A percentile compares a stretch with the other conserved stretches of the same genome.
Evolutionary conservation across 1,140 invertebrate species (phyloP).

Genomic region (Drosophila ercepeae): DNA sequence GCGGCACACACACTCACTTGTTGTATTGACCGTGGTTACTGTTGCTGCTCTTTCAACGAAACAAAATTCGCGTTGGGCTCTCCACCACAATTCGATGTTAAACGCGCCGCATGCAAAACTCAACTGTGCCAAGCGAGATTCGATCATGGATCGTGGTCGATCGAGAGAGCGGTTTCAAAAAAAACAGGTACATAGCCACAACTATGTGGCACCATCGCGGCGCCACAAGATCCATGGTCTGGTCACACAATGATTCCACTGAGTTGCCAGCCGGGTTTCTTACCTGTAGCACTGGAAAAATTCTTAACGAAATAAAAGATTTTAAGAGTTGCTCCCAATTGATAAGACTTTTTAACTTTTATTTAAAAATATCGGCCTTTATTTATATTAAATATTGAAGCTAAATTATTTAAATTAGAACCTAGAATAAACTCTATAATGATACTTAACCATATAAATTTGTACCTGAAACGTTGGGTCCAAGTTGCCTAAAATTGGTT

Average conservation of each 20-base stretch:
- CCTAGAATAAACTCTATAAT: constrained; percentile 46
- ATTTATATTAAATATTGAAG: constrained; percentile 37
- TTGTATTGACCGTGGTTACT: constrained; percentile 17
- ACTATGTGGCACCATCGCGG: constrained; percentile 11
- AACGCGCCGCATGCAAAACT: constrained; percentile 61
- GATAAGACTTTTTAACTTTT: neutral
- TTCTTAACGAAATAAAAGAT: too few relatives aligned
- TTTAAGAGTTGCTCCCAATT: neutral
- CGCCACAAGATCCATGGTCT: constrained; percentile 2
- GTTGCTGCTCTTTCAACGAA: constrained; percentile 5
- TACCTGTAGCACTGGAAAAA: constrained; percentile 1
- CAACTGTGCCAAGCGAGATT: constrained; percentile 40
- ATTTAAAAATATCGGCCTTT: constrained; percentile 40
- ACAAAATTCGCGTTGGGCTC: constrained; percentile 33
- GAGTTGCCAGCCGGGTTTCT: constrained; percentile 1
- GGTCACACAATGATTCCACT: constrained; percentile 1
- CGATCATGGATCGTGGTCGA: neutral
- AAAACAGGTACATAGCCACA: constrained; percentile 21
- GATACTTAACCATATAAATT: constrained; percentile 54
- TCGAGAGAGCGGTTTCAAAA: constrained; percentile 6
- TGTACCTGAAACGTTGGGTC: constrained; percentile 75
- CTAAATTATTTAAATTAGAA: constrained; percentile 40
- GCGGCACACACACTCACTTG: constrained; percentile 33
- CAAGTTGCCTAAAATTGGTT: constrained; percentile 23
- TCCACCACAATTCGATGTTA: constrained; percentile 35